Base-by-base conservation (phyloP, 1,140 invertebrate genomes). In the Drosophila funebris region DNA sequence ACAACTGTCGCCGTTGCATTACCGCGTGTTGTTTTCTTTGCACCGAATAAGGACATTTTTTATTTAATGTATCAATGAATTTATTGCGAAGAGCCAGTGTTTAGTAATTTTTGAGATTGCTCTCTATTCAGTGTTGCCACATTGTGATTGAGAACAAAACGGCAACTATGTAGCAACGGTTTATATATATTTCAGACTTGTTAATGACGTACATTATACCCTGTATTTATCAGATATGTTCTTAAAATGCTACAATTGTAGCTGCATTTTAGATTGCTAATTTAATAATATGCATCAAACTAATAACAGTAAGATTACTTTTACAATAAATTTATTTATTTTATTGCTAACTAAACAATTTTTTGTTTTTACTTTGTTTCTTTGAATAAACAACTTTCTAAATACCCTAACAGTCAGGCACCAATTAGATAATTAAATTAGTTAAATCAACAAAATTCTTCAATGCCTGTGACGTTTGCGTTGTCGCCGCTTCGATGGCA, bases 371-470 rank as follows among this genome's bases (percentile, higher is more conserved):
- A 22, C 11, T 33, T 18, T 61, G 31, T 24, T 13, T 29, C 33
- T 9, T 57, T 16, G 22, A 16, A 52, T 29, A 57, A 8, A 39
- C 4, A 31, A n/a, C 43, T 48, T 39, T 13, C 14, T 2, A n/a
- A 27, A 36, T 29, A 46, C 22, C 20, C 4, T 24, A 7, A 22
- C 43, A 71, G n/a, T n/a, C n/a, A n/a, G n/a, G n/a, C n/a, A n/a
- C 11, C 66, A 61, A n/a, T 33, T 53, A 66, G 54, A 70, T 53
- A 80, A 81, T 11, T 27, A 44, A 29, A 41, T 8, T 13, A 44
- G 11, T 57, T 57, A 3, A 70, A 70, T 20, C 46, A 70, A 70
- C 14, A 37, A 5, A 11, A 64, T 76, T 29, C 33, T 61, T 69
- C 37, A 78, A 41, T 66, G 56, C 11, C 64, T 54, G 4, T 41